Evolutionary conservation across 2,797 vertebrate species (phyloP), one percentile per base, ranked within the genome.

Genomic region (Todus mexicanus): DNA sequence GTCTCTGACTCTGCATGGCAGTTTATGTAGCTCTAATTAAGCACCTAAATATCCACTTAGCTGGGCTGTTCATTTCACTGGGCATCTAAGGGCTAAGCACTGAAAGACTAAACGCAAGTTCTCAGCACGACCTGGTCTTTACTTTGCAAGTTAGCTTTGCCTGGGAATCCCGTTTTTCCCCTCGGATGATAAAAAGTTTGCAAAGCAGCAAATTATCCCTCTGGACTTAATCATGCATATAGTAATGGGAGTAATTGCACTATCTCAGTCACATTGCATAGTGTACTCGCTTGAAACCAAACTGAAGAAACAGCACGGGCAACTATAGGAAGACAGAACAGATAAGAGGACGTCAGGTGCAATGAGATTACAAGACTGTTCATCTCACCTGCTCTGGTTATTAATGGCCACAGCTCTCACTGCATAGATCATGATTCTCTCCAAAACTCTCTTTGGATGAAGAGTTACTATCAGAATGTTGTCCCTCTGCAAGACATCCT

Each of bases 201-300:
- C 54, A 88, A 94, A 86, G 50, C 45, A 92, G 73, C 53, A 74
- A 72, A 92, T 77, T 54, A n/a, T n/a, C n/a, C n/a, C 77, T 42
- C 40, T 42, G 40, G 40, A 42, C 16, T 42, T 42, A 42, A 42
- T 42, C 40, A 42, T 42, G 40, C 40, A 40, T 40, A 31, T 42
- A 53, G 59, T 75, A 93, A 84, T 35, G 31, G 59, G 16, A 76
- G 38, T 33, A 91, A 88, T 63, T 71, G 76, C 61, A 61, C 69
- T 35, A 37, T 57, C 75, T 91, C 50, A n/a, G 57, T 53, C 57
- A 83, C 50, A 42, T 54, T 48, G 43, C 51, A 85, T 12, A 21
- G 27, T 13, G 38, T 54, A 77, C 15, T 77, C 70, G 48, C 60
- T 74, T 72, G 80, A 90, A 93, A 93, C 8, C 51, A 87, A 85